Evolutionary conservation across 1,140 invertebrate genomes (phyloP).

Genomic region (Neomicropteryx cornuta): DNA sequence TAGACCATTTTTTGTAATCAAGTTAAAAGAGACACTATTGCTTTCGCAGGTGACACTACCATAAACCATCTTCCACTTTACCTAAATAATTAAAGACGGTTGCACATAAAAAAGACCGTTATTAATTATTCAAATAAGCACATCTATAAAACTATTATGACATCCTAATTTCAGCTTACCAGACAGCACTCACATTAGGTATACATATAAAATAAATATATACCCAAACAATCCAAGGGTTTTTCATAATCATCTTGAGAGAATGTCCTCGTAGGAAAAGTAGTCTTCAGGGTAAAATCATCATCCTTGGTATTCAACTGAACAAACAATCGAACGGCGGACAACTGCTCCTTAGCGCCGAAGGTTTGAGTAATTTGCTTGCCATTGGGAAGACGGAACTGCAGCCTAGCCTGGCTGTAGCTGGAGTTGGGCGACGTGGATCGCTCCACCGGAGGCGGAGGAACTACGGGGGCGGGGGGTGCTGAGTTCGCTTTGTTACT

Average conservation of each 20-base stretch:
- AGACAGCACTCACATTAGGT: too few relatives aligned
- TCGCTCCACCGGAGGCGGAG: conserved; percentile 9
- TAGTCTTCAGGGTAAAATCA: conserved; percentile 69
- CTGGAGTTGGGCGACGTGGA: conserved; percentile 15
- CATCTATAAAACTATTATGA: too few relatives aligned
- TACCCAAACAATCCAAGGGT: conserved; percentile 72
- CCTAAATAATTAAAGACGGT: too few relatives aligned
- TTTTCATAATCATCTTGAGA: conserved; percentile 78
- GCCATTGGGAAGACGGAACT: conserved; percentile 53
- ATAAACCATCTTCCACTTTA: too few relatives aligned
- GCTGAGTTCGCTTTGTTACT: conserved; percentile 15
- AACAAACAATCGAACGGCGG: conserved; percentile 76
- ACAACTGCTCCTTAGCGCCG: conserved; percentile 76
- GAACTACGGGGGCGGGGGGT: conserved; percentile 10
- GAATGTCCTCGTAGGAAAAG: conserved; percentile 79
- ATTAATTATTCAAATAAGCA: too few relatives aligned
- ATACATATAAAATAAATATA: conserved; percentile 15
- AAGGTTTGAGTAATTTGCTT: conserved; percentile 44
- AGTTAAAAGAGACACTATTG: too few relatives aligned
- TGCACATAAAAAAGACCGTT: too few relatives aligned
- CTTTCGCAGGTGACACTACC: too few relatives aligned
- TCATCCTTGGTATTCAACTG: conserved; percentile 53
- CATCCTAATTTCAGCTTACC: too few relatives aligned
- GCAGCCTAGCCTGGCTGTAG: conserved; percentile 41
- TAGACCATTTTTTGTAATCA: too few relatives aligned